phyloP scores from a whole-genome alignment of 2,797 vertebrate genomes.

The Enoplosus armatus region DNA sequence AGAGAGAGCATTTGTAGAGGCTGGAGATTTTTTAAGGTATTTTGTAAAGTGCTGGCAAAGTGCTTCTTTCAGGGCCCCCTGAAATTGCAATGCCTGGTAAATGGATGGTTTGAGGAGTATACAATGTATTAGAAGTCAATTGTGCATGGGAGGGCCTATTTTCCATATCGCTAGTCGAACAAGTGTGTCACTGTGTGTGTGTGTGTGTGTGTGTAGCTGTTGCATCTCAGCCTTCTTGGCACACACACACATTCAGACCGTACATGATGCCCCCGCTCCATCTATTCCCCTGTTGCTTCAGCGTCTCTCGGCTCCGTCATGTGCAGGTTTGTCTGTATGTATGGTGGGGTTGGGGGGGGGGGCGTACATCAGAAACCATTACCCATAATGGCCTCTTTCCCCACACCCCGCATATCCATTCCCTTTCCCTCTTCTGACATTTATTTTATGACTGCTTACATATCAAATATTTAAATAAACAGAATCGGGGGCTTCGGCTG shows the following conservation, averaged over 20 bases:
- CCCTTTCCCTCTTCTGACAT: constrained; percentile 81
- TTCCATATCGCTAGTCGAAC: constrained; percentile 76
- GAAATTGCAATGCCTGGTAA: constrained; percentile 80
- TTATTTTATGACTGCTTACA: constrained; percentile 88
- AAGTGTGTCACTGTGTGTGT: constrained; percentile 55
- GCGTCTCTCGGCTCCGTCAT: constrained; percentile 57
- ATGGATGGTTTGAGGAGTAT: constrained; percentile 79
- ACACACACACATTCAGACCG: constrained; percentile 23
- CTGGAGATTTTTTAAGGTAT: constrained; percentile 65
- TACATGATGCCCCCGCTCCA: constrained; percentile 43
- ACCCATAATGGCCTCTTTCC: constrained; percentile 79
- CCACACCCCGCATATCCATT: constrained; percentile 67
- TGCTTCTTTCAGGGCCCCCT: constrained; percentile 76
- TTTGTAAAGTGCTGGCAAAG: constrained; percentile 75
- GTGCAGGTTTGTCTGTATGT: constrained; percentile 57
- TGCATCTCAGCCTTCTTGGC: constrained; percentile 33
- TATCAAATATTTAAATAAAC: constrained; percentile 90
- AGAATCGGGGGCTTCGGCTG: constrained; percentile 70
- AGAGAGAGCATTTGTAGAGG: constrained; percentile 56
- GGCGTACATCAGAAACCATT: constrained; percentile 81
- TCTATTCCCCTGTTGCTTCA: constrained; percentile 73
- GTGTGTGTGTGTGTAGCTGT: constrained; percentile 40
- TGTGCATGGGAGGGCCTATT: constrained; percentile 81
- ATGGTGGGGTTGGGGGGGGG: constrained; percentile 1
- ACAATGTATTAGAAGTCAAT: constrained; percentile 84